Evolutionary conservation across 2,113 vertebrate species (phyloP).

Genomic region (Salvelinus sp.): DNA sequence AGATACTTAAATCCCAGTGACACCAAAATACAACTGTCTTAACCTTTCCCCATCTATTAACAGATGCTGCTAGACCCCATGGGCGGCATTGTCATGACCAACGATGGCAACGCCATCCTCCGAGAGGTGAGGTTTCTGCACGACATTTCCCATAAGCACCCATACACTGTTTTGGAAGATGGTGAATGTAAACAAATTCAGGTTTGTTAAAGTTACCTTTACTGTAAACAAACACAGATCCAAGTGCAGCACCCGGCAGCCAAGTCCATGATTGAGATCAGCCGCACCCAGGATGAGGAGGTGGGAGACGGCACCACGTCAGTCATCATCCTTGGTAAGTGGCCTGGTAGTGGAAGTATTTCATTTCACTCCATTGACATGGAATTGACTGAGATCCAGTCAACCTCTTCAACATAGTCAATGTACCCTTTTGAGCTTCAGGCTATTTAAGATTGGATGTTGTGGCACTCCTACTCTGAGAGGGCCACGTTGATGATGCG

Average conservation of each 20-base stretch:
- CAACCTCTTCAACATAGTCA: neutral
- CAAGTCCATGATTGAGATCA: constrained; percentile 92
- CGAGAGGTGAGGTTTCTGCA: constrained; percentile 73
- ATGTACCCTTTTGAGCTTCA: too few relatives aligned
- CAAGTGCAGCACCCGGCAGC: constrained; percentile 90
- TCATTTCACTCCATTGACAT: neutral
- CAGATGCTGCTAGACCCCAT: constrained; percentile 90
- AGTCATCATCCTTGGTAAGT: constrained; percentile 87
- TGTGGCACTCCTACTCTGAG: too few relatives aligned
- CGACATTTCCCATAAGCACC: neutral
- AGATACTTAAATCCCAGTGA: neutral
- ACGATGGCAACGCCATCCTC: constrained; percentile 89
- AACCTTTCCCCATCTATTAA: neutral
- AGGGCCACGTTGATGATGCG: too few relatives aligned
- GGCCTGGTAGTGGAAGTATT: neutral
- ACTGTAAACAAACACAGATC: constrained; percentile 66
- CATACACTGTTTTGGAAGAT: neutral
- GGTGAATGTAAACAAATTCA: neutral
- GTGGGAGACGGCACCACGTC: constrained; percentile 90
- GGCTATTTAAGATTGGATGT: too few relatives aligned
- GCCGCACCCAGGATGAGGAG: constrained; percentile 88
- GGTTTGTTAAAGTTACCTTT: neutral
- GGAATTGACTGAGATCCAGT: neutral
- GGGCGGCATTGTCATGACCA: constrained; percentile 92
- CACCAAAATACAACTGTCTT: too few relatives aligned